Percentiles rank a stretch among this genome's conserved stretches.
phyloP scores from a whole-genome alignment of 2,888 invertebrate genomes.

The Osmoderma eremita region DNA sequence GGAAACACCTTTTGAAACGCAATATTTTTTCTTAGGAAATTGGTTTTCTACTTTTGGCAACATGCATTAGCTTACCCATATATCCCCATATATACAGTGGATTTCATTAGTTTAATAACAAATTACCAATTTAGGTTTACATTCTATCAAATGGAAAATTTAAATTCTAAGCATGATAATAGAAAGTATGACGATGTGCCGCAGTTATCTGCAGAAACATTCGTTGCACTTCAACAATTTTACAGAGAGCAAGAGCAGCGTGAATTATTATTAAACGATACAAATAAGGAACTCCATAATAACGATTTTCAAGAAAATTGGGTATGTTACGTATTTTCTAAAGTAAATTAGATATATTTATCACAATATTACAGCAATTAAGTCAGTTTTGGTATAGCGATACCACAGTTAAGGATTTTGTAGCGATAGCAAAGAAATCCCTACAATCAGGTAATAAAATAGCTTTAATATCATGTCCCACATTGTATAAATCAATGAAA shows the following conservation, averaged over 20 bases:
- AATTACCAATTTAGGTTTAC: no score
- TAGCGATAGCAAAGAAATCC: slow-evolving; percentile 71
- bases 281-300: slow-evolving; percentile 58
- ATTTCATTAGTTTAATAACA: no score
- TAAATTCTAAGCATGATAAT: not conserved
- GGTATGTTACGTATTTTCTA: slow-evolving; percentile 66
- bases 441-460: slow-evolving; percentile 71
- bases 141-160: no score
- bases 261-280: slow-evolving; percentile 62
- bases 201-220: slow-evolving; percentile 75
- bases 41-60: no score
- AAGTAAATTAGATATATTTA: not conserved
- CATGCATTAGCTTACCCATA: no score
- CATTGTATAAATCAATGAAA: slow-evolving; percentile 78
- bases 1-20: no score
- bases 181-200: slow-evolving; percentile 73
- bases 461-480: slow-evolving; percentile 89
- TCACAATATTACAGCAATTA: slow-evolving; percentile 76
- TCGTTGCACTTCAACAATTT: slow-evolving; percentile 81
- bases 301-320: slow-evolving; percentile 81
- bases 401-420: slow-evolving; percentile 77
- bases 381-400: slow-evolving; percentile 98
- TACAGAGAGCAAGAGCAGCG: slow-evolving; percentile 75
- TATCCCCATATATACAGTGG: no score
- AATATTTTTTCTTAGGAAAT: no score